These are phyloP conservation scores for Leptinotarsa tumamoca DNA, from an alignment of 2,888 invertebrate species.

Conservation along the genomic window DNA sequence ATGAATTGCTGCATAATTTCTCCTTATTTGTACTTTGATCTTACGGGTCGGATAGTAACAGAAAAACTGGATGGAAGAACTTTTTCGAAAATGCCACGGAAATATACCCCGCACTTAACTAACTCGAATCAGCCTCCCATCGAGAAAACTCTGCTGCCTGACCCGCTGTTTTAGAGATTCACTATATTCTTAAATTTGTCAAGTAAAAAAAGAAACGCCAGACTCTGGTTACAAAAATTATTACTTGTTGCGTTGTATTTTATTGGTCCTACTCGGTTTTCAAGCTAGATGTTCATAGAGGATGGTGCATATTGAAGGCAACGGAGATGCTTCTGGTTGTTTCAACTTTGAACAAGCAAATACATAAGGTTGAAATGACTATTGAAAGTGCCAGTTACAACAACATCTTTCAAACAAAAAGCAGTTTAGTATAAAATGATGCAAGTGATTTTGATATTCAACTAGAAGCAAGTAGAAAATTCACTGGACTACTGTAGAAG, in stretches of 20 bases:
- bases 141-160: constrained; percentile 24
- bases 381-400: not conserved
- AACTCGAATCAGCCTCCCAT: constrained; percentile 6
- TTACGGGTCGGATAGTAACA: constrained; percentile 20
- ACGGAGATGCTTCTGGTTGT: not conserved
- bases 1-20: constrained; percentile 29
- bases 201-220: constrained; percentile 37
- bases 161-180: constrained; percentile 32
- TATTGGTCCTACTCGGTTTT: constrained; percentile 51
- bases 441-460: too few relatives aligned
- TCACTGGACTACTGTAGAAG: too few relatives aligned
- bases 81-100: constrained; percentile 16
- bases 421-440: too few relatives aligned
- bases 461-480: too few relatives aligned
- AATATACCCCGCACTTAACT: constrained; percentile 1
- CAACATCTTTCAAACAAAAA: not conserved
- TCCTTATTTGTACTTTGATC: constrained; percentile 35
- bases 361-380: not conserved
- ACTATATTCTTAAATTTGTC: constrained; percentile 32
- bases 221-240: constrained; percentile 40
- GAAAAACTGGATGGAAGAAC: constrained; percentile 17
- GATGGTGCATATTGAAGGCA: constrained; percentile 30
- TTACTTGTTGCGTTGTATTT: constrained; percentile 52
- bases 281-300: constrained; percentile 18
- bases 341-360: not conserved